These are phyloP conservation scores for Dysidea cf. avara DNA, from an alignment of 37 sponge, comb jelly and placozoan genomes.

Conservation along the genomic window DNA sequence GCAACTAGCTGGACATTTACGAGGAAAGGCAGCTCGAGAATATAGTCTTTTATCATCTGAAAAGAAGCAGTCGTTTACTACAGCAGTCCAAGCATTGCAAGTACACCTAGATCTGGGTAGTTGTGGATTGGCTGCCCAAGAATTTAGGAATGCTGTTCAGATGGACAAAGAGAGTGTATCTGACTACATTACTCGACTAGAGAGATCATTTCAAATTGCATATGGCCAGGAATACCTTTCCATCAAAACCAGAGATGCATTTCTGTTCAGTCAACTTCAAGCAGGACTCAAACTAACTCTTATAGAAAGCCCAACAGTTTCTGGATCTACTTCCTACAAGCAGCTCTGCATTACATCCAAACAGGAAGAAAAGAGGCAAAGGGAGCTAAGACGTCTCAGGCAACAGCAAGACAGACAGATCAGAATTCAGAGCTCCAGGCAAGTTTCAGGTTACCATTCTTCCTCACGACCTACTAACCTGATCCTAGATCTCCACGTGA, in stretches of 20 bases:
- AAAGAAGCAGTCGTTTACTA: neutral
- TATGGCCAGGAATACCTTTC: slow-evolving; percentile 41
- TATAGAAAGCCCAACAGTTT: slow-evolving; percentile 33
- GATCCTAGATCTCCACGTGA: no score
- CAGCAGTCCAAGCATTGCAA: slow-evolving; percentile 7
- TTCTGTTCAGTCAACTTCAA: slow-evolving; percentile 32
- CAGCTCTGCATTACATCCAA: slow-evolving; percentile 33
- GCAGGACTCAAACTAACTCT: slow-evolving; percentile 16
- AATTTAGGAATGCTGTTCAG: slow-evolving; percentile 48
- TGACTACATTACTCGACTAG: slow-evolving; percentile 35
- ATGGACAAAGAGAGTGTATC: slow-evolving; percentile 24
- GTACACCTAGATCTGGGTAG: slow-evolving; percentile 40
- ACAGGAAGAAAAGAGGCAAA: slow-evolving; percentile 18
- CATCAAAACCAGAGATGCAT: slow-evolving; percentile 30
- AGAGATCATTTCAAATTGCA: slow-evolving; percentile 33
- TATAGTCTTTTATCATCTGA: slow-evolving; percentile 1
- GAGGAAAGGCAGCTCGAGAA: no score
- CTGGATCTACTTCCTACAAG: slow-evolving; percentile 20
- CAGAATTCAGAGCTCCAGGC: no score
- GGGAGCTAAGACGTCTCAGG: neutral
- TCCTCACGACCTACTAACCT: no score
- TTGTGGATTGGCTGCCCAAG: slow-evolving; percentile 49
- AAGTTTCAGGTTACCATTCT: no score
- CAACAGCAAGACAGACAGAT: no score
- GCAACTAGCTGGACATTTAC: no score